These are phyloP conservation scores for Podilymbus podiceps DNA, from an alignment of 2,113 vertebrate species.

Conservation along the genomic window DNA sequence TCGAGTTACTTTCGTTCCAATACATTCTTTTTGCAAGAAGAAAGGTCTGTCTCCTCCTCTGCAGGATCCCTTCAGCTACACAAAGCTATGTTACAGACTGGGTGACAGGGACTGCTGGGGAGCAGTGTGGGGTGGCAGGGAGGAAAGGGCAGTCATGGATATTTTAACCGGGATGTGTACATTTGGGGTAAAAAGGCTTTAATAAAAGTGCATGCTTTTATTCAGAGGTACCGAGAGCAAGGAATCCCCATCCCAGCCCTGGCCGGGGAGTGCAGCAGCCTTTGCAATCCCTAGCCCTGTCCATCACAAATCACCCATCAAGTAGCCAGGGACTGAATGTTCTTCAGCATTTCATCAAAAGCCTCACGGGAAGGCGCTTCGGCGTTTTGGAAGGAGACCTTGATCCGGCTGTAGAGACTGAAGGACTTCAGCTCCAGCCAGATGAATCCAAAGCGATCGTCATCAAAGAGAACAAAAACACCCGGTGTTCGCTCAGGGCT, in stretches of 20 bases:
- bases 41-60: not conserved
- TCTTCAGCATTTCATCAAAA: slow-evolving; percentile 94
- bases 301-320: slow-evolving; percentile 66
- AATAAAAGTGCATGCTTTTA: slow-evolving; percentile 72
- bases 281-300: slow-evolving; percentile 36
- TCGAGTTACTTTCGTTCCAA: not conserved
- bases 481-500: slow-evolving; percentile 94
- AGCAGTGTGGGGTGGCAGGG: not conserved
- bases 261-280: slow-evolving; percentile 1
- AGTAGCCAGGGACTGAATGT: slow-evolving; percentile 93
- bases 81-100: slow-evolving; percentile 6
- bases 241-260: slow-evolving; percentile 34
- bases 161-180: not conserved
- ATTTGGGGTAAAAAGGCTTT: slow-evolving; percentile 50
- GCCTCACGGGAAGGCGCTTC: slow-evolving; percentile 86
- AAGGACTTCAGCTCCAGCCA: slow-evolving; percentile 98
- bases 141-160: not conserved
- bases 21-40: not conserved
- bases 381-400: slow-evolving; percentile 86
- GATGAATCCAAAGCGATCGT: slow-evolving; percentile 95
- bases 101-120: not conserved
- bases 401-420: slow-evolving; percentile 95
- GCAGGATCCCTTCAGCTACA: not conserved
- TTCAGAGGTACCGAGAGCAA: slow-evolving; percentile 14
- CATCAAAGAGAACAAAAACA: slow-evolving; percentile 91